These are phyloP conservation scores for Trisateles emortualis DNA, from an alignment of 2,888 invertebrate genomes.

Conservation along the genomic window DNA sequence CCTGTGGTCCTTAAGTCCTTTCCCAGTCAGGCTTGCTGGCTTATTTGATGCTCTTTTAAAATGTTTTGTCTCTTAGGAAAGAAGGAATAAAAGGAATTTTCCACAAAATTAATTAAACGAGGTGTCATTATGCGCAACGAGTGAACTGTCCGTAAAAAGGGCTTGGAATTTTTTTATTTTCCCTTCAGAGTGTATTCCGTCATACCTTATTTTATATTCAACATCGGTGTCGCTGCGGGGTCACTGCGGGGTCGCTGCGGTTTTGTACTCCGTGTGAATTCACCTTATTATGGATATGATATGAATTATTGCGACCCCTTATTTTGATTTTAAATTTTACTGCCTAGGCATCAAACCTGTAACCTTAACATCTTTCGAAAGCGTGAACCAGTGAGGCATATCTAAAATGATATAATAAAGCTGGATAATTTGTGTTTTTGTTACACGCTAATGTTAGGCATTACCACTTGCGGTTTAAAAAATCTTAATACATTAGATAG, in stretches of 20 bases:
- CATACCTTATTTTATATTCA: slow-evolving; percentile 44
- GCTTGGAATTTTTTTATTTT: slow-evolving; percentile 18
- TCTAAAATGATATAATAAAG: too few species aligned
- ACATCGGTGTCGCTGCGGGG: slow-evolving; percentile 28
- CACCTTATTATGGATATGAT: slow-evolving; percentile 21
- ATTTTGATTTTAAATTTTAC: slow-evolving; percentile 29
- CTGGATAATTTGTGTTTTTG: too few species aligned
- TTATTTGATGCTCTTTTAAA: too few species aligned
- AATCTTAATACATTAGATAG: too few species aligned
- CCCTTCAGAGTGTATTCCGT: slow-evolving; percentile 28
- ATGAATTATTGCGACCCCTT: slow-evolving; percentile 31
- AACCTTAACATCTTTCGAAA: too few species aligned
- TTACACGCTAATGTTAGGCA: too few species aligned
- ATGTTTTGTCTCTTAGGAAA: too few species aligned
- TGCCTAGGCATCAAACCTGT: too few species aligned
- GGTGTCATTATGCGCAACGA: slow-evolving; percentile 34
- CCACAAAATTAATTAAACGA: slow-evolving; percentile 43
- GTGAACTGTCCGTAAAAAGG: slow-evolving; percentile 36
- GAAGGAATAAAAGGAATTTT: slow-evolving; percentile 17
- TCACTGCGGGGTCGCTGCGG: slow-evolving; percentile 25
- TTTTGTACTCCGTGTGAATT: slow-evolving; percentile 28
- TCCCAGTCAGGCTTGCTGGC: too few species aligned
- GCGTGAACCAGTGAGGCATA: too few species aligned
- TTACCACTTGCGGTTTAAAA: too few species aligned
- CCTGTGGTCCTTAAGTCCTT: too few species aligned